A percentile compares a stretch with the other conserved stretches of the same genome.
Conservation (phyloP, 1,140 invertebrate genomes). For the Aphaenogaster rudis region DNA sequence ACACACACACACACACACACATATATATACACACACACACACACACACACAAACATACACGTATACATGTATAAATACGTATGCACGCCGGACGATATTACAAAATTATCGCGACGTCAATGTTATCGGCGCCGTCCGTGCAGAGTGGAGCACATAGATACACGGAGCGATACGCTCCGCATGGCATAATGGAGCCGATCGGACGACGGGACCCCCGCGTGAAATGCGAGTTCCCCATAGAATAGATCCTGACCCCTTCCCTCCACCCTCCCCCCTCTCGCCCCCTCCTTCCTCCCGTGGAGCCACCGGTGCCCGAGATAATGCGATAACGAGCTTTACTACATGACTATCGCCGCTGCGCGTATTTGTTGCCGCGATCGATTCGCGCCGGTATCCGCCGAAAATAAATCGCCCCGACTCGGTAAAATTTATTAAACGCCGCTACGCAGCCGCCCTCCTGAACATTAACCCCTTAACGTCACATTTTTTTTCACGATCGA, state of each 20-base stretch:
- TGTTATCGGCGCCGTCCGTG: slow-evolving; percentile 81
- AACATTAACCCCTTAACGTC: slow-evolving; percentile 19
- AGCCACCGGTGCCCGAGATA: slow-evolving; percentile 81
- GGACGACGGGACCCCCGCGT: slow-evolving; percentile 71
- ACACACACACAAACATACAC: not conserved
- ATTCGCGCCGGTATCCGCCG: slow-evolving; percentile 51
- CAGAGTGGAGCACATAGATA: slow-evolving; percentile 81
- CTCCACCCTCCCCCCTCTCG: slow-evolving; percentile 29
- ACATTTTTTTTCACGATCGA: slow-evolving; percentile 8
- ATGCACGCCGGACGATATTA: slow-evolving; percentile 77
- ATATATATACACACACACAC: too few relatives aligned
- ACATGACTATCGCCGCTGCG: slow-evolving; percentile 72
- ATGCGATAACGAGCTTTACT: slow-evolving; percentile 82
- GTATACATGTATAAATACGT: not conserved
- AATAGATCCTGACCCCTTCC: slow-evolving; percentile 67
- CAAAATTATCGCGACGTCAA: slow-evolving; percentile 82
- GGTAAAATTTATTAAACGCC: slow-evolving; percentile 63
- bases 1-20: not conserved
- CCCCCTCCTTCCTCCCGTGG: slow-evolving; percentile 45
- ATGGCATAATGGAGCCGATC: slow-evolving; percentile 77
- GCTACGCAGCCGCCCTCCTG: not conserved
- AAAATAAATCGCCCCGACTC: slow-evolving; percentile 69
- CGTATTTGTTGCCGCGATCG: slow-evolving; percentile 68
- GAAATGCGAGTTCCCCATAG: slow-evolving; percentile 80
- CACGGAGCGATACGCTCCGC: slow-evolving; percentile 75